Conservation (phyloP, 37 sponge, comb jelly and placozoan genomes). For the Diacarnus erythraeanus region DNA sequence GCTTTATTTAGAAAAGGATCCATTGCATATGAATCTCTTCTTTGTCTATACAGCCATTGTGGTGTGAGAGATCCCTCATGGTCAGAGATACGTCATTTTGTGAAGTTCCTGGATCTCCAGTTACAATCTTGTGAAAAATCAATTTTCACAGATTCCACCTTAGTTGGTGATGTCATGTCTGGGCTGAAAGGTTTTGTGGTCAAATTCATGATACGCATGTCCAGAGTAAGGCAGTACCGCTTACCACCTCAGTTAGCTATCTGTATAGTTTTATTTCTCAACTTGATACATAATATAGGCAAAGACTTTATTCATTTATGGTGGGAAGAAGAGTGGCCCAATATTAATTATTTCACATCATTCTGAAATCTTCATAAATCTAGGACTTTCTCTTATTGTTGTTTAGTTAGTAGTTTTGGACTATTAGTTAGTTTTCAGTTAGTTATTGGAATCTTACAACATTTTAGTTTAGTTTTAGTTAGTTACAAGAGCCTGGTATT, state of each 20-base stretch:
- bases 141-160: conserved; percentile 49
- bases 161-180: conserved; percentile 46
- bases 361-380: too few relatives aligned
- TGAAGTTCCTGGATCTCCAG: conserved; percentile 78
- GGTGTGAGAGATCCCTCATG: conserved; percentile 80
- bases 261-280: background rate
- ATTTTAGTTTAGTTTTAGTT: too few relatives aligned
- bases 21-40: background rate
- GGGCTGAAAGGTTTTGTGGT: conserved; percentile 78
- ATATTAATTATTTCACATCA: too few relatives aligned
- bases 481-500: too few relatives aligned
- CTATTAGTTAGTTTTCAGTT: too few relatives aligned
- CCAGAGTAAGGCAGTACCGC: conserved; percentile 36
- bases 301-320: too few relatives aligned
- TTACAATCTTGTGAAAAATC: conserved; percentile 73
- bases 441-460: too few relatives aligned
- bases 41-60: conserved; percentile 37
- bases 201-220: conserved; percentile 90
- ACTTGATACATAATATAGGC: background rate
- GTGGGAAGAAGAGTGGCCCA: too few relatives aligned
- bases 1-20: background rate
- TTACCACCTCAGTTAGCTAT: background rate
- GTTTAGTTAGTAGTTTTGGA: too few relatives aligned
- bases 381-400: too few relatives aligned
- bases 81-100: conserved; percentile 85